Evolutionary conservation across 2,113 vertebrate species (phyloP), one percentile per base, ranked within the genome.

Genomic region (Pseudonaja textilis): DNA sequence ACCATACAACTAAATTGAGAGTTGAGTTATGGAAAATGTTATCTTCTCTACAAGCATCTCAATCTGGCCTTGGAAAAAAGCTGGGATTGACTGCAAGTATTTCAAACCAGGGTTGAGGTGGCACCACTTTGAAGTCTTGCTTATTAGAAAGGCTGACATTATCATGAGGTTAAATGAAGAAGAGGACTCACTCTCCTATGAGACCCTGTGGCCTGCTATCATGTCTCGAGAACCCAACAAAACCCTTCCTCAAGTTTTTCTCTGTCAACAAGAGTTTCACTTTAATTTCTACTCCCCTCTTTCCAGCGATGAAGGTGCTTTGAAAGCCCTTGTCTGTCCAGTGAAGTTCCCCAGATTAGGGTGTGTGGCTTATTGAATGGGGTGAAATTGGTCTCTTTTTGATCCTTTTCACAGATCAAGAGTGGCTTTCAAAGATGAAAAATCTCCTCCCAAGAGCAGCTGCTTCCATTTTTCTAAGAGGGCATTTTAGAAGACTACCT

Each of bases 331-430:
- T 81, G 25, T 45, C 39, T 69, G 95, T 26, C 90, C 93, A 10
- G 14, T 87, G 26, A 0, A 26, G 56, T 23, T 1, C 4, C 29
- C 45, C 26, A 69, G 4, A 0, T 0, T 0, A 3, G 74, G 59
- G 90, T 91, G 89, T 39, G 18, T 86, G 89, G 4, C 69, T 93
- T 11, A 11, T 22, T 90, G 25, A 54, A 52, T 1, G 23, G 4
- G 64, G 64, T 34, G 64, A 91, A 91, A 34, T 69, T 90, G 56
- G 23, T 92, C 1, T 11, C 1, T 11, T 91, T 91, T 3, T 3
- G 26, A 90, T 94, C 87, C 56, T 87, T 86, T n/a, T 42, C 26
- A 9, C 29, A 23, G 0, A 0, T 52, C 42, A 95, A 52, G 90
- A 20, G 0, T 93, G 89, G 39, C 85, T 86, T 12, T 61, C 69